Evolutionary conservation across 2,797 vertebrate species (phyloP).

Genomic region (Neostethus bicornis): DNA sequence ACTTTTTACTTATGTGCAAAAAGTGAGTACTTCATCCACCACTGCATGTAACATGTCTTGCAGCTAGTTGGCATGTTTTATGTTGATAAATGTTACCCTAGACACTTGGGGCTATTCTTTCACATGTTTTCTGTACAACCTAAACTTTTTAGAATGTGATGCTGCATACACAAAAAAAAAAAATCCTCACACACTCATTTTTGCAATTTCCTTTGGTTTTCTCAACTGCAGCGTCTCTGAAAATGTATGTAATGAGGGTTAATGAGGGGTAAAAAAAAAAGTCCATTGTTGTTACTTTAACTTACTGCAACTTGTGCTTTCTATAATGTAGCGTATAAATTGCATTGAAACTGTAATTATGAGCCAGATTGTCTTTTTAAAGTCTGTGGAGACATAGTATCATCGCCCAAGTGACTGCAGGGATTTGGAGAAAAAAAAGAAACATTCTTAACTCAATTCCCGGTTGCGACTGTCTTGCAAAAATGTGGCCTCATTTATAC

Average conservation of each 20-base stretch:
- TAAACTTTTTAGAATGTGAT: no score
- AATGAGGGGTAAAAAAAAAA: no score
- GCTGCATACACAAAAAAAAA: no score
- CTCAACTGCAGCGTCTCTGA: not conserved
- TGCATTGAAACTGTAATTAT: slow-evolving; percentile 21
- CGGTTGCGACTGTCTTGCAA: slow-evolving; percentile 50
- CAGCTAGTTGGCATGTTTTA: no score
- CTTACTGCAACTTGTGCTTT: slow-evolving; percentile 2
- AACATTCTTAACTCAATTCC: slow-evolving; percentile 54
- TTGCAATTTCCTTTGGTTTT: not conserved
- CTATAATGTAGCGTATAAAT: slow-evolving; percentile 23
- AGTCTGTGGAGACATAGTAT: slow-evolving; percentile 39
- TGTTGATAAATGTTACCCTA: no score
- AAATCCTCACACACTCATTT: not conserved
- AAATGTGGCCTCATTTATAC: slow-evolving; percentile 65
- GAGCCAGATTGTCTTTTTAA: slow-evolving; percentile 1
- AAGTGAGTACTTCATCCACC: no score
- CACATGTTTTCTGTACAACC: no score
- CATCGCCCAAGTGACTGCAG: slow-evolving; percentile 44
- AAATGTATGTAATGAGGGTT: not conserved
- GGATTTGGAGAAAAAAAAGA: slow-evolving; percentile 57
- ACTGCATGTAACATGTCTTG: no score
- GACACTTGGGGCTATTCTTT: no score
- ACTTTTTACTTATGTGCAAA: no score
- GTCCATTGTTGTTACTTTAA: no score